These are phyloP conservation scores for Drosophila lini DNA, from an alignment of 1,140 invertebrate species.

Conservation along the genomic window DNA sequence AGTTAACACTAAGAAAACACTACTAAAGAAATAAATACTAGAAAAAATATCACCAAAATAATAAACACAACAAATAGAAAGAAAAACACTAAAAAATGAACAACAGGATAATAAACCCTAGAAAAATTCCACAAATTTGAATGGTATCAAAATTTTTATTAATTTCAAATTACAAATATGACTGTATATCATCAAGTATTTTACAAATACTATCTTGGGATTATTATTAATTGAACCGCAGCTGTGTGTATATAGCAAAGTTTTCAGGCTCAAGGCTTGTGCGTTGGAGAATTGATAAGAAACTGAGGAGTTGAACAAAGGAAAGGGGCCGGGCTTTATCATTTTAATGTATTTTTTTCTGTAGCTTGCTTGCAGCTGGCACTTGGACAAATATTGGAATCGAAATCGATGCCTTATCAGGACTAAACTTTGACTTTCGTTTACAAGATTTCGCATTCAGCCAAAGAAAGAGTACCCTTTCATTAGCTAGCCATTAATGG, in stretches of 20 bases:
- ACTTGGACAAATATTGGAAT: conserved; percentile 60
- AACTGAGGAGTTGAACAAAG: conserved; percentile 8
- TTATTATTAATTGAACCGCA: conserved; percentile 17
- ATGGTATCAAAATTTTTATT: neutral
- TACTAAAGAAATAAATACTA: neutral
- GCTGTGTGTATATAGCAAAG: conserved; percentile 30
- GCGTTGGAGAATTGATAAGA: conserved; percentile 23
- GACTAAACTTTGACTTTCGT: conserved; percentile 68
- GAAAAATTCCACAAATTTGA: neutral
- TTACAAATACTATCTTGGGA: neutral
- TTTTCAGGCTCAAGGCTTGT: conserved; percentile 75
- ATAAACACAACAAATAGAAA: neutral
- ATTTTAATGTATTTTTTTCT: neutral
- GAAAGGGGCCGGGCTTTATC: conserved; percentile 32
- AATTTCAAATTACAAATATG: neutral
- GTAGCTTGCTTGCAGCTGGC: conserved; percentile 39
- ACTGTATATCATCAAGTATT: neutral
- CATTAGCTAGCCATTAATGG: conserved; percentile 41
- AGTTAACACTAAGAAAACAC: neutral
- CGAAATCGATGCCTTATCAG: conserved; percentile 55
- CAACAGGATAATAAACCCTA: neutral
- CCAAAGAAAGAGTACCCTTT: conserved; percentile 63
- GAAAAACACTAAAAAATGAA: neutral
- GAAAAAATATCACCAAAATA: neutral
- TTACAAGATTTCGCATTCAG: conserved; percentile 45